phyloP scores from a whole-genome alignment of 2,797 vertebrate species.

The Betta splendens region DNA sequence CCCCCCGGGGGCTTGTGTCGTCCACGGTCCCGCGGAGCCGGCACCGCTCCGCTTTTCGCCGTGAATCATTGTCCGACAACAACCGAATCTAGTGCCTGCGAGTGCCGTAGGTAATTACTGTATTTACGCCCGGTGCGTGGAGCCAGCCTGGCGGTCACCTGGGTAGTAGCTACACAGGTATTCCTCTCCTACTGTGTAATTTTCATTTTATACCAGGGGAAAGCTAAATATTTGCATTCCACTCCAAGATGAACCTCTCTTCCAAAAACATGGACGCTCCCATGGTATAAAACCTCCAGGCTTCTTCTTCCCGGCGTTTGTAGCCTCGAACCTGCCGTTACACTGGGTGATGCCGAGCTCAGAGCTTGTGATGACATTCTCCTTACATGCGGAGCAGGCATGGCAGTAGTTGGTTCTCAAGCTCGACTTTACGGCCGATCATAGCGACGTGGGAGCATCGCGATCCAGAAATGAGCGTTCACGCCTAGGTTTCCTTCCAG shows the following conservation, averaged over 20 bases:
- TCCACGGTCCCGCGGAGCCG: conserved; percentile 24
- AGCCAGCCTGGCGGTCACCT: conserved; percentile 74
- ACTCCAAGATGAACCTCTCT: conserved; percentile 47
- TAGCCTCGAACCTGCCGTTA: conserved; percentile 42
- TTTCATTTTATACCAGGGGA: conserved; percentile 69
- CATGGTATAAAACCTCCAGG: conserved; percentile 40
- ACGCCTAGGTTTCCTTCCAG: conserved; percentile 44
- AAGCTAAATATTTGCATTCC: conserved; percentile 80
- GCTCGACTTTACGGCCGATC: conserved; percentile 55
- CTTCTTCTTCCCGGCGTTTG: conserved; percentile 33
- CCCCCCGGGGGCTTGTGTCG: conserved; percentile 53
- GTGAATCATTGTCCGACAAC: conserved; percentile 48
- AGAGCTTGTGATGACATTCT: conserved; percentile 43
- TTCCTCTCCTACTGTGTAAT: conserved; percentile 71
- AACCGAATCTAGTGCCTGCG: conserved; percentile 40
- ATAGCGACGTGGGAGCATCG: conserved; percentile 57
- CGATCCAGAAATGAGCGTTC: conserved; percentile 23
- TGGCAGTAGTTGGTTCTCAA: too few relatives aligned
- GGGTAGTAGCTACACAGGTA: conserved; percentile 74
- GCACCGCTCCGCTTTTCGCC: conserved; percentile 40
- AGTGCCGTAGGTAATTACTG: conserved; percentile 67
- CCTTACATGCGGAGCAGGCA: conserved; percentile 60
- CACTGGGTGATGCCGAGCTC: conserved; percentile 43
- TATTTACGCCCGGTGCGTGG: conserved; percentile 68
- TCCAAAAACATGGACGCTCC: conserved; percentile 41